Evolutionary conservation across 2,113 vertebrate genomes (phyloP).

Genomic region (Cnemophilus loriae): DNA sequence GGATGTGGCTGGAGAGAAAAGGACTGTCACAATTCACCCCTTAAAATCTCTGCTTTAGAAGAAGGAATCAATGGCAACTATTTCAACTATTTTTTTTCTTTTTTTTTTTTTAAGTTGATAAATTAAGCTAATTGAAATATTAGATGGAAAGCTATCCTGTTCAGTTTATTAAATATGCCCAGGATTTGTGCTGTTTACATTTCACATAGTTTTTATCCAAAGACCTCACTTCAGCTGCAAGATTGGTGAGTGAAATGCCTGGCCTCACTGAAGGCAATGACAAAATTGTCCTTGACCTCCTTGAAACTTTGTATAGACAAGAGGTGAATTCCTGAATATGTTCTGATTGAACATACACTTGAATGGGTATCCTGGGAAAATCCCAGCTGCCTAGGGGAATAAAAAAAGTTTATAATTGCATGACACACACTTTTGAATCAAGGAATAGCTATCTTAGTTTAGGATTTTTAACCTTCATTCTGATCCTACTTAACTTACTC

Average conservation of each 20-base stretch:
- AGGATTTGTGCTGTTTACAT: not conserved
- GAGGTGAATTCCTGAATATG: slow-evolving; percentile 64
- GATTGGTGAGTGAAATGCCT: slow-evolving; percentile 37
- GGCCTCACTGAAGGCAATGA: slow-evolving; percentile 43
- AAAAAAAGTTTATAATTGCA: slow-evolving; percentile 56
- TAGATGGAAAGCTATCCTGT: not conserved
- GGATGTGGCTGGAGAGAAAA: not conserved
- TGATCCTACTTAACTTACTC: slow-evolving; percentile 23
- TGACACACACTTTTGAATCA: slow-evolving; percentile 49
- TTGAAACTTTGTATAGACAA: slow-evolving; percentile 64
- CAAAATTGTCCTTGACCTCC: slow-evolving; percentile 65
- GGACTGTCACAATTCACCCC: not conserved
- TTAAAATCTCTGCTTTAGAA: not conserved
- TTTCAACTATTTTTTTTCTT: not conserved
- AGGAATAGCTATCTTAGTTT: not conserved
- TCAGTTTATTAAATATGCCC: not conserved
- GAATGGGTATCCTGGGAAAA: slow-evolving; percentile 65
- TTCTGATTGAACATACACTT: slow-evolving; percentile 59
- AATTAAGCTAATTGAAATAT: not conserved
- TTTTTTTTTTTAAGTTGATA: not conserved
- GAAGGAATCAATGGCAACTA: not conserved
- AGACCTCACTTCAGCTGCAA: slow-evolving; percentile 16
- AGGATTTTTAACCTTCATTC: slow-evolving; percentile 30
- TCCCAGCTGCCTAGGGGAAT: slow-evolving; percentile 48
- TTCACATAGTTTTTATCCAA: slow-evolving; percentile 20